phyloP scores from a whole-genome alignment of 2,888 invertebrate species.

The Nemotelus pantherinus region DNA sequence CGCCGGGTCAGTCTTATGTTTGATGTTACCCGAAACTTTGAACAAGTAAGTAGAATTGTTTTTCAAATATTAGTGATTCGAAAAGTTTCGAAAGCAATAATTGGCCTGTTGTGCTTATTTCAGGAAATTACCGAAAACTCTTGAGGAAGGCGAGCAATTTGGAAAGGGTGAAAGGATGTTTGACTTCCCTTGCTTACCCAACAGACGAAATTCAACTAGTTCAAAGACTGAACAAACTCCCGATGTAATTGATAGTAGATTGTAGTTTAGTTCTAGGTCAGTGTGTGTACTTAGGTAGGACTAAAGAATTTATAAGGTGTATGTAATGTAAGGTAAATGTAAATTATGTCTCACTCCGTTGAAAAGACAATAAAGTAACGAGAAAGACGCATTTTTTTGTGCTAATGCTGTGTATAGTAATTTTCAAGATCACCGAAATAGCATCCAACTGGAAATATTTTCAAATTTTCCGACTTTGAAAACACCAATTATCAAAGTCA shows the following conservation, averaged over 20 bases:
- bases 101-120: slow-evolving; percentile 7
- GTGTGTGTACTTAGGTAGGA: slow-evolving; percentile 1
- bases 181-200: slow-evolving; percentile 65
- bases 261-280: slow-evolving; percentile 18
- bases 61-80: neutral
- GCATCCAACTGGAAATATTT: too few species aligned
- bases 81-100: slow-evolving; percentile 6
- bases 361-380: slow-evolving; percentile 9
- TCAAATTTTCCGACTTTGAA: too few species aligned
- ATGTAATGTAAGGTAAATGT: neutral
- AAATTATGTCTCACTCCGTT: neutral
- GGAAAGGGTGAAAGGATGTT: slow-evolving; percentile 68
- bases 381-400: too few species aligned
- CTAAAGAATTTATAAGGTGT: slow-evolving; percentile 6
- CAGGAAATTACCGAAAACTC: slow-evolving; percentile 68
- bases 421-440: too few species aligned
- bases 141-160: slow-evolving; percentile 71
- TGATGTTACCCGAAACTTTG: slow-evolving; percentile 71
- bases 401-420: too few species aligned
- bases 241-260: slow-evolving; percentile 38
- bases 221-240: slow-evolving; percentile 41
- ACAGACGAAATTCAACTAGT: slow-evolving; percentile 49
- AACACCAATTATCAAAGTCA: too few species aligned
- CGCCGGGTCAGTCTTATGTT: slow-evolving; percentile 67
- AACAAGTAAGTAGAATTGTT: slow-evolving; percentile 54